phyloP scores from a whole-genome alignment of 2,113 vertebrate species.

The Chlamydotis undulata region DNA sequence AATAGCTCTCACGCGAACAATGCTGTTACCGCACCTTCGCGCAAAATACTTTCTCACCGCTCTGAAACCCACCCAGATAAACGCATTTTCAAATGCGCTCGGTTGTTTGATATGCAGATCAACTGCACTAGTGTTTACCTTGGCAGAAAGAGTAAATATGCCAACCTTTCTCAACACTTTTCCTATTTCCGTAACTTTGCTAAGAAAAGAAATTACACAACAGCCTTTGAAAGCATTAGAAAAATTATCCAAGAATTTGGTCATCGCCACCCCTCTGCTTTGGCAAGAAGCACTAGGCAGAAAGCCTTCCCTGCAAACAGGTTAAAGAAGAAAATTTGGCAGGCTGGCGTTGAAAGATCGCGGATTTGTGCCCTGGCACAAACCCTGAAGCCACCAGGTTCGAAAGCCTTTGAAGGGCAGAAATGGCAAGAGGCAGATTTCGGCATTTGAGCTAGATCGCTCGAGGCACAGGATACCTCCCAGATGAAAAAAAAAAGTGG shows the following conservation, averaged over 20 bases:
- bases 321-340: neutral
- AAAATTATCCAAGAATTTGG: neutral
- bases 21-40: conserved; percentile 24
- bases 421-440: neutral
- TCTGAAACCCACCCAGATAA: neutral
- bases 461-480: neutral
- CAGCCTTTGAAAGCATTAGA: neutral
- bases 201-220: neutral
- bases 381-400: neutral
- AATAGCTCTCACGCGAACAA: conserved; percentile 39
- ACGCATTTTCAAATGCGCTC: conserved; percentile 37
- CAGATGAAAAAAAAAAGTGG: neutral
- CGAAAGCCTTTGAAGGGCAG: accelerated
- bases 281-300: neutral
- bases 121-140: conserved; percentile 39
- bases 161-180: conserved; percentile 22
- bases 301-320: neutral
- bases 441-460: neutral
- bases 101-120: conserved; percentile 35
- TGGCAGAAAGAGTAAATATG: conserved; percentile 32
- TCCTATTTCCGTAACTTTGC: neutral
- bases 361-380: neutral
- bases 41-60: neutral
- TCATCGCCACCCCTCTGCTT: neutral
- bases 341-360: no score